Percentiles rank a stretch among this genome's conserved stretches.
Conservation (phyloP, 1,140 invertebrate species). For the Anastrepha ludens region DNA sequence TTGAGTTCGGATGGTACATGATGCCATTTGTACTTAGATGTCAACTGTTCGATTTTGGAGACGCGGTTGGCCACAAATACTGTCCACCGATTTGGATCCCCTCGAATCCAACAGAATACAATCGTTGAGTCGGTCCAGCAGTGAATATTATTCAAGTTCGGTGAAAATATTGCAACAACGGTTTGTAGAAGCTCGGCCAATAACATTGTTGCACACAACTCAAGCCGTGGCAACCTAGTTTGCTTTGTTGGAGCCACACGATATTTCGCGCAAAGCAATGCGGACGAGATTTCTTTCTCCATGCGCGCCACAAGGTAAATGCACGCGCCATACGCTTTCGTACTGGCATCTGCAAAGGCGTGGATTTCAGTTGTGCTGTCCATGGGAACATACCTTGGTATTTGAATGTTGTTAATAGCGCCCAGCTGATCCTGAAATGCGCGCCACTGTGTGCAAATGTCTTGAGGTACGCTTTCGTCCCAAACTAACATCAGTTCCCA, state of each 20-base stretch:
- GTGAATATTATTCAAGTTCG: not conserved
- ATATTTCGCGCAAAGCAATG: too few species aligned
- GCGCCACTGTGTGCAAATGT: not conserved
- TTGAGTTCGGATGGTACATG: too few species aligned
- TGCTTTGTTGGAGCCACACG: conserved; percentile 21
- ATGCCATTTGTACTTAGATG: too few species aligned
- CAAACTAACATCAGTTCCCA: conserved; percentile 36
- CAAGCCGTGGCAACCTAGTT: too few species aligned
- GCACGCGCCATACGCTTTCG: conserved; percentile 62
- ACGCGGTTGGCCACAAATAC: conserved; percentile 71
- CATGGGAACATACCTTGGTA: conserved; percentile 26
- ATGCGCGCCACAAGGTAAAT: too few species aligned
- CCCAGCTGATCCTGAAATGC: not conserved
- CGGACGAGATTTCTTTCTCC: too few species aligned
- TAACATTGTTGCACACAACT: too few species aligned
- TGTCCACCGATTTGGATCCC: conserved; percentile 54
- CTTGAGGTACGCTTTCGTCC: not conserved
- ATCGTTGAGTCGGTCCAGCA: conserved; percentile 57
- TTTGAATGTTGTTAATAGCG: not conserved
- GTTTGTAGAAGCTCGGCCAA: too few species aligned
- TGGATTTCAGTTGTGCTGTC: conserved; percentile 60
- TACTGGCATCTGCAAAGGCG: conserved; percentile 68
- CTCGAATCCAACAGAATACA: conserved; percentile 52
- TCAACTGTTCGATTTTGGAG: conserved; percentile 16
- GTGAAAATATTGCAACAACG: not conserved